These are phyloP conservation scores for Stramonita haemastoma DNA, from an alignment of 2,888 invertebrate species.

Conservation along the genomic window DNA sequence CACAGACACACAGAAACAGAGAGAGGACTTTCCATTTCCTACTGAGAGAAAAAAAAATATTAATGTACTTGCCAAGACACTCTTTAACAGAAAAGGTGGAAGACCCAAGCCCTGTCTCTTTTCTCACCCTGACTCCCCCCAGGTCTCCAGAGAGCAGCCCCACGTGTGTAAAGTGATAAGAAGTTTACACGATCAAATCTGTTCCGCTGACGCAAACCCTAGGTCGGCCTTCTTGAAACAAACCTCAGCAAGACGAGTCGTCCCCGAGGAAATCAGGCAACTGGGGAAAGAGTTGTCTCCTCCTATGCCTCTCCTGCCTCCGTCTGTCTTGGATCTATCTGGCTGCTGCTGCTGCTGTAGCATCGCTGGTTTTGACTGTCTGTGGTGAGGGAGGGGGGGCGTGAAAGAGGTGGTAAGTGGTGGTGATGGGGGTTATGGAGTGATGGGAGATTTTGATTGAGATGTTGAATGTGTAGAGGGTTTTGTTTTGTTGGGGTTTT, in stretches of 20 bases:
- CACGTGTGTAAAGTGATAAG: slow-evolving; percentile 39
- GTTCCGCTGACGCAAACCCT: slow-evolving; percentile 34
- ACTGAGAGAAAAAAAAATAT: too few relatives aligned
- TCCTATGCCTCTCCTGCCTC: not conserved
- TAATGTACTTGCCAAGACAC: too few relatives aligned
- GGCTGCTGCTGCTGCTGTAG: too few relatives aligned
- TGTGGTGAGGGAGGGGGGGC: not conserved
- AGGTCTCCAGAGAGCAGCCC: slow-evolving; percentile 26
- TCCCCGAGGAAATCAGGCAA: slow-evolving; percentile 38
- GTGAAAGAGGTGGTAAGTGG: too few relatives aligned
- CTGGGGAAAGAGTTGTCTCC: slow-evolving; percentile 22
- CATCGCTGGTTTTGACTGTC: too few relatives aligned
- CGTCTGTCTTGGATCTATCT: too few relatives aligned
- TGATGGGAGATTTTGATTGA: too few relatives aligned
- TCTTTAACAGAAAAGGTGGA: too few relatives aligned
- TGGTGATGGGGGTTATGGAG: too few relatives aligned
- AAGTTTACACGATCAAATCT: slow-evolving; percentile 39
- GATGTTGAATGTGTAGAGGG: too few relatives aligned
- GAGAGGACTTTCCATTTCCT: too few relatives aligned
- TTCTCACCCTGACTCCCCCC: not conserved
- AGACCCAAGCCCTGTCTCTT: not conserved
- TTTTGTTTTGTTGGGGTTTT: too few relatives aligned
- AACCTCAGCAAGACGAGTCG: slow-evolving; percentile 36
- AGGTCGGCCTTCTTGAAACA: slow-evolving; percentile 31
- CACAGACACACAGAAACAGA: not conserved